Evolutionary conservation across 2,888 invertebrate genomes (phyloP), one percentile per base, ranked within the genome.

Genomic region (Trissonchulus latispiculum): DNA sequence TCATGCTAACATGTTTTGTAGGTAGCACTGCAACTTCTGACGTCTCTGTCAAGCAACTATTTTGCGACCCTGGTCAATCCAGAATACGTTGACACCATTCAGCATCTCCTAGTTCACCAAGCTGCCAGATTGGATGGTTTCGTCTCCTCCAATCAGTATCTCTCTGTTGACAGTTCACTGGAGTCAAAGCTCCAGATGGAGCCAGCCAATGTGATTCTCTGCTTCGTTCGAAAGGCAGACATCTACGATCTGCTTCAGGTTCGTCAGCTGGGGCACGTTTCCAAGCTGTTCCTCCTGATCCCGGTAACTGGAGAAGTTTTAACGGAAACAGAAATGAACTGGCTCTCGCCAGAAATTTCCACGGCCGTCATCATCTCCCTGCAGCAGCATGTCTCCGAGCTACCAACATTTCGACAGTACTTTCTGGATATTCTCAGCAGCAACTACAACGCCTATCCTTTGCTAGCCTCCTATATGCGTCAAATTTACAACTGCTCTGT

Each of bases 371-470:
- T 29, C 3, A 28, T 71, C 28, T 8, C 70, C 1, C 1, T 73
- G 23, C 66, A 69, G 48, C 72, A 73, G 37, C 48, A 62, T 15
- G 23, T 61, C 1, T 32, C 36, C 1, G 36, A 48, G 8, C n/a
- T 69, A 15, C 35, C 48, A 1, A 29, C 61, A 29, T 74, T 74
- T 48, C 37, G 61, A 35, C 78, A 79, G 36, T 81, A 81, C 72
- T 81, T 81, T 75, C 73, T 80, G 37, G 76, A 80, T 35, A 78
- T 82, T 8, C 75, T 81, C 36, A 77, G 77, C 48, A 80, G 79
- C 75, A 81, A 81, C 76, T 80, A 79, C 77, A 76, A 78, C 59
- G 79, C 80, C 61, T 81, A 80, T 74, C 76, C 80, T 31, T 76
- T 81, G 68, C 73, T 80, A 23, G 77, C 80, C n/a, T 75, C 79